These are phyloP conservation scores for Tipula unca DNA, from an alignment of 2,888 invertebrate genomes.

Conservation along the genomic window DNA sequence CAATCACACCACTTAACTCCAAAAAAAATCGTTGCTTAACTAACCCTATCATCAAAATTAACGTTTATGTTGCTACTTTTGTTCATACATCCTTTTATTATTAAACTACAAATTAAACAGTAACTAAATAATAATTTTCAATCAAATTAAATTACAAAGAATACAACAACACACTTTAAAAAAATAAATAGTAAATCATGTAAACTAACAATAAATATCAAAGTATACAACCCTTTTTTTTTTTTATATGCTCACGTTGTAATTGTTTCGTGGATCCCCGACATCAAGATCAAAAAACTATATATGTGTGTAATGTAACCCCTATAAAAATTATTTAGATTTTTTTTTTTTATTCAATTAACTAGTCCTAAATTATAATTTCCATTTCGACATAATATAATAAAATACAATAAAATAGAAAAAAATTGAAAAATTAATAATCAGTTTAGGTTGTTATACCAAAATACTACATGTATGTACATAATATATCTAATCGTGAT, in stretches of 20 bases:
- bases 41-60: not conserved
- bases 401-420: not conserved
- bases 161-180: not conserved
- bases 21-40: not conserved
- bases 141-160: not conserved
- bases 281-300: not conserved
- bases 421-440: not conserved
- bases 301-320: not conserved
- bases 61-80: not conserved
- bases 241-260: not conserved
- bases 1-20: not conserved
- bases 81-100: not conserved
- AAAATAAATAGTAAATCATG: not conserved
- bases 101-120: not conserved
- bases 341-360: conserved; percentile 3
- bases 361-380: not conserved
- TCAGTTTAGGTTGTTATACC: not conserved
- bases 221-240: not conserved
- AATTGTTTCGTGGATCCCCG: not conserved
- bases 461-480: not conserved
- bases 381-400: not conserved
- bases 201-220: not conserved
- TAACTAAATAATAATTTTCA: not conserved
- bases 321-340: not conserved
- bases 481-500: not conserved